Percentiles rank a stretch among this genome's conserved stretches.
Conservation (phyloP, 2,888 invertebrate genomes). For the Mystacides longicornis region DNA sequence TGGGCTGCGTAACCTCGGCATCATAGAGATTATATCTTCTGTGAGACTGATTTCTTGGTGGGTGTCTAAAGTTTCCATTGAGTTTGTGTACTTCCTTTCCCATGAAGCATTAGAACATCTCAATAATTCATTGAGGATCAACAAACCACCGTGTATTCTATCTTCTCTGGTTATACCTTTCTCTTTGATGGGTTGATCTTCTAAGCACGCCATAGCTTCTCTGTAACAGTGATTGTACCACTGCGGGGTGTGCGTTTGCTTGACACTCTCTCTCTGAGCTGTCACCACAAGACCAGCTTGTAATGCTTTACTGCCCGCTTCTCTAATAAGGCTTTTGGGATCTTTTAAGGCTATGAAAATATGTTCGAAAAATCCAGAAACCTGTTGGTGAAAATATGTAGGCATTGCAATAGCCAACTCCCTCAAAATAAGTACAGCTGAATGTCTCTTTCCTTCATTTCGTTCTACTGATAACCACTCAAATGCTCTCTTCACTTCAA, state of each 20-base stretch:
- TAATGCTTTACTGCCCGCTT: constrained; percentile 90
- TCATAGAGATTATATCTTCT: constrained; percentile 52
- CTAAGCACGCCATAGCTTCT: constrained; percentile 63
- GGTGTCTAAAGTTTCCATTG: constrained; percentile 54
- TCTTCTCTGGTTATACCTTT: constrained; percentile 82
- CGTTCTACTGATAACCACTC: constrained; percentile 91
- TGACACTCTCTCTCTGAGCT: constrained; percentile 91
- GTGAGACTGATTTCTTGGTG: constrained; percentile 43
- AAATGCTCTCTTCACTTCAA: constrained; percentile 91
- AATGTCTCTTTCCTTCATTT: constrained; percentile 85
- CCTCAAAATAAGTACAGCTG: constrained; percentile 84
- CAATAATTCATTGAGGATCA: constrained; percentile 89
- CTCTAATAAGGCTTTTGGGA: constrained; percentile 83
- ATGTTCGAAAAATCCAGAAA: constrained; percentile 87
- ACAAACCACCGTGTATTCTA: constrained; percentile 83
- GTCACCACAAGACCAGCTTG: constrained; percentile 91
- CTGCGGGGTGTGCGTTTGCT: constrained; percentile 79
- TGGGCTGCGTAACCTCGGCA: constrained; percentile 52
- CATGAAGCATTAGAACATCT: constrained; percentile 83
- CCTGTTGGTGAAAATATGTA: constrained; percentile 94
- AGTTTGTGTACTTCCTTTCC: constrained; percentile 71
- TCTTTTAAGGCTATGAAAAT: constrained; percentile 89
- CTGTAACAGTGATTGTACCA: constrained; percentile 94
- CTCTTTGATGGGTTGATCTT: constrained; percentile 53
- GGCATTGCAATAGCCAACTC: constrained; percentile 94